Base-by-base conservation (phyloP, 2,888 invertebrate species). In the Rhodophaea formosa region DNA sequence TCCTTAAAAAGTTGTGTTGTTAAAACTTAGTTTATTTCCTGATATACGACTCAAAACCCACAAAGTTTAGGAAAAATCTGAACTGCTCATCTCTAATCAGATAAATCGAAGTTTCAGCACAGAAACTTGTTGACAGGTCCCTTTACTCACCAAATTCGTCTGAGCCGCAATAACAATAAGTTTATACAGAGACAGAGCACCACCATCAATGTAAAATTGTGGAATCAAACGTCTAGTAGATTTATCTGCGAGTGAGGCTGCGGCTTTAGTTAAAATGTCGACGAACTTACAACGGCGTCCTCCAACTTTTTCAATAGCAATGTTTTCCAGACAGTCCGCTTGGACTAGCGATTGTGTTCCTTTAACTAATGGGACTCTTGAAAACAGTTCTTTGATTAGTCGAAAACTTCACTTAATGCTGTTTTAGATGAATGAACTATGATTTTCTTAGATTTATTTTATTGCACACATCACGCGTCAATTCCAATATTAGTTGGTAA, bases 231-330 rank as follows among this genome's bases (percentile, higher is more conserved):
- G 72, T 76, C 69, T 71, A 63, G 62, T 56, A 75, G 78, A 82
- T 80, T 77, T 75, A 80, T 80, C 70, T 67, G 62, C 64, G 71
- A 79, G 74, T 74, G 69, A 73, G 68, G 66, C 64, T 70, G 70
- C 64, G 64, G 67, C 62, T 70, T 57, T 67, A 75, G 72, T 78
- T 79, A 70, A 76, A 75, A 77, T 79, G 86, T 84, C 85, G 75
- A 78, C 72, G 86, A 86, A 84, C 87, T 72, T 68, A 61, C 57
- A 74, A 72, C 65, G 61, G 59, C 63, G 69, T 68, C 70, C 68
- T 59, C 61, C 69, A 82, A 83, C 73, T 81, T 84, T 82, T 82
- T 79, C 82, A 79, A 82, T 82, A 75, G 74, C 72, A 69, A 65
- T 80, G 79, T 83, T 84, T 81, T 74, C 78, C 72, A 74, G 72